Conservation (phyloP, 53 echinoderm and acorn worm genomes). For the Actinopyga echinites region DNA sequence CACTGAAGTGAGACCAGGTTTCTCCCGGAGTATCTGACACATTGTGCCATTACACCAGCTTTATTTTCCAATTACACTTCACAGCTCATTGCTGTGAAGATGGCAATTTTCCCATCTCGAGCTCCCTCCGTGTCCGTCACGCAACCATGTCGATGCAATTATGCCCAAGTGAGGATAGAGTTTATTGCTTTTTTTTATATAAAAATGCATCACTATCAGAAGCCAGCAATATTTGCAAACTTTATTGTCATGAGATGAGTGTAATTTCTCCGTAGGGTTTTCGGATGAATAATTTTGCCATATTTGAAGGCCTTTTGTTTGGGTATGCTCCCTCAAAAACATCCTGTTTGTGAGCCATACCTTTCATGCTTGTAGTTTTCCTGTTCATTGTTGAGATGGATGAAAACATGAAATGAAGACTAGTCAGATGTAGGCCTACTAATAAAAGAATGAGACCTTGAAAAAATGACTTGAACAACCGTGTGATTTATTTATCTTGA, state of each 20-base stretch:
- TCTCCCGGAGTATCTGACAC: background rate
- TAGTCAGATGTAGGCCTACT: too few relatives aligned
- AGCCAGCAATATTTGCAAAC: slow-evolving; percentile 33
- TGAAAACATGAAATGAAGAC: too few relatives aligned
- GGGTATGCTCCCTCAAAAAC: too few relatives aligned
- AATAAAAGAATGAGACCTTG: too few relatives aligned
- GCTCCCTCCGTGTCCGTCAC: background rate
- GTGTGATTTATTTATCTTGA: too few relatives aligned
- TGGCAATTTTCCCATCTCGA: slow-evolving; percentile 8
- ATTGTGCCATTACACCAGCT: slow-evolving; percentile 1
- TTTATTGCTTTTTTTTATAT: slow-evolving; percentile 14
- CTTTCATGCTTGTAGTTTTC: too few relatives aligned
- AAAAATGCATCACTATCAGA: slow-evolving; percentile 20
- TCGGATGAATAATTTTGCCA: slow-evolving; percentile 32
- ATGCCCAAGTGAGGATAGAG: background rate
- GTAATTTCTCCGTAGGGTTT: slow-evolving; percentile 34
- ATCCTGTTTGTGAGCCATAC: too few relatives aligned
- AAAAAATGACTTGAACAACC: too few relatives aligned
- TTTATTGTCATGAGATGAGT: slow-evolving; percentile 38
- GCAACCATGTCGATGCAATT: slow-evolving; percentile 36
- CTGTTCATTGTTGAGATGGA: too few relatives aligned
- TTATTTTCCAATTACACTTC: slow-evolving; percentile 26
- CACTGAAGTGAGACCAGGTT: slow-evolving; percentile 13
- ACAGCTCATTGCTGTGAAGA: background rate
- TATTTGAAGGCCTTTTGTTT: slow-evolving; percentile 18